Percentiles rank a stretch among this genome's conserved stretches.
Conservation (phyloP, 2,888 invertebrate species). For the Geophilus truncorum region DNA sequence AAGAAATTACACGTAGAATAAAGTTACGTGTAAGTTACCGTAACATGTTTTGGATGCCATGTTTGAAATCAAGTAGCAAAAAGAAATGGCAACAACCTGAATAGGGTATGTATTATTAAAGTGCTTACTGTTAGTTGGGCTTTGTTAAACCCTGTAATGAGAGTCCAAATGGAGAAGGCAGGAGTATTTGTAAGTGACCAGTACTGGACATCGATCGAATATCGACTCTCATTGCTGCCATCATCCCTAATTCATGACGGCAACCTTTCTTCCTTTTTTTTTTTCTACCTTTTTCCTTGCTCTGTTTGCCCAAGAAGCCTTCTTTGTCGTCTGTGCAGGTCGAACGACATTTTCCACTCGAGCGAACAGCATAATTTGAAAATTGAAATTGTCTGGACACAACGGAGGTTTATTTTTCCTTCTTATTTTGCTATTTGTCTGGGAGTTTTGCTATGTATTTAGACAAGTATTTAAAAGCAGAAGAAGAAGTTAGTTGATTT, state of each 20-base stretch:
- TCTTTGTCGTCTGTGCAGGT: not conserved
- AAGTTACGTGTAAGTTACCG: too few species aligned
- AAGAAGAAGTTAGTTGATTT: not conserved
- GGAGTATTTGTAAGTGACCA: not conserved
- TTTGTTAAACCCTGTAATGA: not conserved
- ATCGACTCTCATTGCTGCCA: conserved; percentile 10
- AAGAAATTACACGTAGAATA: too few species aligned
- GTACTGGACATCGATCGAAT: not conserved
- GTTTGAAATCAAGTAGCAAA: too few species aligned
- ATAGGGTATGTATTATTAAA: not conserved
- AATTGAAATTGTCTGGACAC: conserved; percentile 3
- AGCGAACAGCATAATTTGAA: conserved; percentile 3
- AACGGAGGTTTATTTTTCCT: not conserved
- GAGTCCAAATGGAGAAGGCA: not conserved
- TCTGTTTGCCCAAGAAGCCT: not conserved
- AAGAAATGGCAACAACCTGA: too few species aligned
- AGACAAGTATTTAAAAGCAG: not conserved
- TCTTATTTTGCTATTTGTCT: not conserved
- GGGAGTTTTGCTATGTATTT: not conserved
- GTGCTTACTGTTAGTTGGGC: not conserved
- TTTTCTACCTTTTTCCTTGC: too few species aligned
- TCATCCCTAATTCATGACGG: conserved; percentile 4
- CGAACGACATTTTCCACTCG: conserved; percentile 5
- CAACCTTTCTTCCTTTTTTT: not conserved
- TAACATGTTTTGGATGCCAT: too few species aligned